Evolutionary conservation across 2,797 vertebrate genomes (phyloP).

Genomic region (Falco peregrinus): DNA sequence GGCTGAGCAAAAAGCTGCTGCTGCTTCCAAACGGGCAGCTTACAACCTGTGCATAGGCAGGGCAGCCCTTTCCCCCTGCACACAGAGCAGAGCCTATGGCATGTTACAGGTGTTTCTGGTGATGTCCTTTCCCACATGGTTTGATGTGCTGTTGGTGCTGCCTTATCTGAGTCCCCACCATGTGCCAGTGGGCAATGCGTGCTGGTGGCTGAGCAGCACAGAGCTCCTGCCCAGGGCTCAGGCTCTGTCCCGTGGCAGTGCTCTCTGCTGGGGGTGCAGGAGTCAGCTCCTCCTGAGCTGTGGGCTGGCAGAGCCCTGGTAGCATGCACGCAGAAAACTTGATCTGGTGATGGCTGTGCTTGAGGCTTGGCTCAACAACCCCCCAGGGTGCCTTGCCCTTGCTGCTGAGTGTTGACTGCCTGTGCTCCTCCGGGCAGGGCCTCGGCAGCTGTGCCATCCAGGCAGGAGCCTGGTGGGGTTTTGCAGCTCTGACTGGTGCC

Average conservation of each 20-base stretch:
- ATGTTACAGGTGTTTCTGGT: not conserved
- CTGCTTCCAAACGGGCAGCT: not conserved
- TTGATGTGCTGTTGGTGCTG: not conserved
- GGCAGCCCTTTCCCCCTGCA: not conserved
- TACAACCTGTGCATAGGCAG: not conserved
- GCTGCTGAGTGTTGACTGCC: not conserved
- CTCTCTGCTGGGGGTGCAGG: not conserved
- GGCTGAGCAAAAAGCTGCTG: not conserved
- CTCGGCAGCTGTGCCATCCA: not conserved
- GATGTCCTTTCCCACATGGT: fast-evolving
- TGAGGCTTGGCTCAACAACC: not conserved
- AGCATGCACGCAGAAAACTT: fast-evolving
- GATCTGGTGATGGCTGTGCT: not conserved
- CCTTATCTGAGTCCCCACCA: no score
- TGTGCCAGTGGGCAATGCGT: fast-evolving
- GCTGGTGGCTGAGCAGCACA: not conserved
- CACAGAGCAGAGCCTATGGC: not conserved
- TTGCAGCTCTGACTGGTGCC: not conserved
- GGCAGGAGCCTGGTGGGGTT: not conserved
- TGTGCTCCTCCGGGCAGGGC: not conserved
- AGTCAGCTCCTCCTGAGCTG: not conserved
- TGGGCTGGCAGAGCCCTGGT: not conserved
- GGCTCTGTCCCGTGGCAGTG: not conserved
- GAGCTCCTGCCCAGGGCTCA: not conserved
- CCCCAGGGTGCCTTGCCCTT: no score